These are phyloP conservation scores for Paratrypauchen microcephalus DNA, from an alignment of 2,797 vertebrate species.

Conservation along the genomic window DNA sequence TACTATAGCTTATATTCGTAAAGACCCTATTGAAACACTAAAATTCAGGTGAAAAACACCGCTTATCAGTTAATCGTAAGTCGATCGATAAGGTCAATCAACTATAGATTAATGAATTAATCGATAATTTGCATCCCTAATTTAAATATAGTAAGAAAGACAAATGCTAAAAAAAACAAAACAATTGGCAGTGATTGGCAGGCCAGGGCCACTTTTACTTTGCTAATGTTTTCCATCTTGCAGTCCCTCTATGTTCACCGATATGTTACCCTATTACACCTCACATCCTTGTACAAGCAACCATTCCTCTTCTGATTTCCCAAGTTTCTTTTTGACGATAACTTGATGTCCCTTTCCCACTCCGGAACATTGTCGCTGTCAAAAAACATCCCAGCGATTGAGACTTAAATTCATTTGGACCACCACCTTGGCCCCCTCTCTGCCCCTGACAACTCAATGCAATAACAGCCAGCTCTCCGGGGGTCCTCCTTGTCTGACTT, in stretches of 20 bases:
- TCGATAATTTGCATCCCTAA: too few species aligned
- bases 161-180: too few species aligned
- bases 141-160: too few species aligned
- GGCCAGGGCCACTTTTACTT: background rate
- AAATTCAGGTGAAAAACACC: too few species aligned
- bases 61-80: too few species aligned
- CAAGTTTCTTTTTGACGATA: conserved; percentile 28
- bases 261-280: background rate
- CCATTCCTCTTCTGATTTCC: conserved; percentile 14
- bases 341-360: conserved; percentile 21
- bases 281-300: background rate
- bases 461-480: conserved; percentile 36
- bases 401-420: conserved; percentile 27
- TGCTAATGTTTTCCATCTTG: background rate
- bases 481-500: conserved; percentile 3
- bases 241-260: background rate
- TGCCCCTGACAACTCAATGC: conserved; percentile 20
- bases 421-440: conserved; percentile 1
- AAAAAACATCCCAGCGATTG: conserved; percentile 14
- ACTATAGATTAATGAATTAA: too few species aligned
- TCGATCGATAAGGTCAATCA: too few species aligned
- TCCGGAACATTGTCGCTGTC: conserved; percentile 15
- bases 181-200: too few species aligned
- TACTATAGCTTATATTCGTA: too few species aligned
- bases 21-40: too few species aligned